These are phyloP conservation scores for Coendou prehensilis DNA, from an alignment of 2,797 vertebrate genomes.

Conservation along the genomic window DNA sequence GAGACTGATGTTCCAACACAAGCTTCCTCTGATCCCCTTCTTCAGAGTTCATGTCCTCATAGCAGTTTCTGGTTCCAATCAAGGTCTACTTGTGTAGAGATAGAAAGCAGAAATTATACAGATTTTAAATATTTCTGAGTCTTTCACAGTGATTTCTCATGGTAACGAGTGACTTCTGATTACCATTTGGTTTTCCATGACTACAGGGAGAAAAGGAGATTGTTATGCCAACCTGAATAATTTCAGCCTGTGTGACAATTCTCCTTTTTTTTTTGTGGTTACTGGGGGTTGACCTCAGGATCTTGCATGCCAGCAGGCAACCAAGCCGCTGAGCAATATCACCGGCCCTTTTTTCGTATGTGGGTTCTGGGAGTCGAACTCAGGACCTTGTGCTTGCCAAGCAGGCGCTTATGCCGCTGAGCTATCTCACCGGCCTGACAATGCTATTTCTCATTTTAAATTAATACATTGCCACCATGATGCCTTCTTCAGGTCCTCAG, in stretches of 20 bases:
- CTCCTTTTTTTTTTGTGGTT: neutral
- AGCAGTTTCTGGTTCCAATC: slow-evolving; percentile 43
- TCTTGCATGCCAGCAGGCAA: too few relatives aligned
- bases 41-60: neutral
- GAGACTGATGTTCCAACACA: neutral
- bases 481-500: slow-evolving; percentile 52
- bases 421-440: slow-evolving; percentile 35
- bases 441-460: slow-evolving; percentile 79
- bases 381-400: too few relatives aligned
- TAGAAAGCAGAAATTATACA: slow-evolving; percentile 20
- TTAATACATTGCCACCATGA: slow-evolving; percentile 56
- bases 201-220: slow-evolving; percentile 76
- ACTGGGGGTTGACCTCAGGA: too few relatives aligned
- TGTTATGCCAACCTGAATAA: slow-evolving; percentile 76
- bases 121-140: slow-evolving; percentile 65
- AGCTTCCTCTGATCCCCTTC: neutral
- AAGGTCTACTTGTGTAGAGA: slow-evolving; percentile 26
- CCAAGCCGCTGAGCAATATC: too few relatives aligned
- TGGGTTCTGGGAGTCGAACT: too few relatives aligned
- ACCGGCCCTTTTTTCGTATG: too few relatives aligned
- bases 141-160: slow-evolving; percentile 69
- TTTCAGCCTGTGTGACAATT: slow-evolving; percentile 77
- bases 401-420: too few relatives aligned
- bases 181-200: slow-evolving; percentile 74
- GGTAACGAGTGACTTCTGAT: slow-evolving; percentile 74